These are phyloP conservation scores for Gorsachius goisagi DNA, from an alignment of 2,113 vertebrate species.

Conservation along the genomic window DNA sequence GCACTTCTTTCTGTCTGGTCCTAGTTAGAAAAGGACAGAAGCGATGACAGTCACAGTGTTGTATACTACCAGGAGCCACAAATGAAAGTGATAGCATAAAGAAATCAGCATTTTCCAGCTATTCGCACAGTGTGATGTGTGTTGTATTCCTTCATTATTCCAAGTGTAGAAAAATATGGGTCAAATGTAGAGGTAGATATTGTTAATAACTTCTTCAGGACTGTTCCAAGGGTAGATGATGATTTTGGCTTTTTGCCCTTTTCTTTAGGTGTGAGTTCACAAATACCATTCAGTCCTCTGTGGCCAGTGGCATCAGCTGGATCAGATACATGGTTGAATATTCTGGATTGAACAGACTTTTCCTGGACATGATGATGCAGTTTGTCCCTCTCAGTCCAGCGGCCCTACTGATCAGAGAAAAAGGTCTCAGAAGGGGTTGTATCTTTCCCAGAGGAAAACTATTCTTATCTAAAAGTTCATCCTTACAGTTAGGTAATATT, in stretches of 20 bases:
- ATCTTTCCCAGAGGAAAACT: not conserved
- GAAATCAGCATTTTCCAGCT: constrained; percentile 6
- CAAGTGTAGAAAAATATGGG: not conserved
- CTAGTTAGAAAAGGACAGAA: constrained; percentile 34
- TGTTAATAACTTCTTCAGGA: not conserved
- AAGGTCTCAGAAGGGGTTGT: not conserved
- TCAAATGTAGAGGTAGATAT: not conserved
- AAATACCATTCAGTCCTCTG: not conserved
- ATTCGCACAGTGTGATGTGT: not conserved
- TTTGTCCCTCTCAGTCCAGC: not conserved
- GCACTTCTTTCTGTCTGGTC: not conserved
- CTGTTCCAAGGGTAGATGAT: not conserved
- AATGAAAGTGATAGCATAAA: not conserved
- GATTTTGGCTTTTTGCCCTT: not conserved
- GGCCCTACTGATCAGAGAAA: not conserved
- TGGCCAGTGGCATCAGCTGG: not conserved
- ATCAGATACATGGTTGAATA: not conserved
- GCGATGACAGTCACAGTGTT: not conserved
- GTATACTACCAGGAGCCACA: not conserved
- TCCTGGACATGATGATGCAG: not conserved
- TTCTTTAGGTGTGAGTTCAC: not conserved
- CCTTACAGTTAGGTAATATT: not conserved
- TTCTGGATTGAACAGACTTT: not conserved
- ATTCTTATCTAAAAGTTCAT: not conserved
- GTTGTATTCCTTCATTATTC: not conserved